Evolutionary conservation across 35 echinoderm and acorn worm species (phyloP), one percentile per base, ranked within the genome.

Genomic region (Acanthaster planci): DNA sequence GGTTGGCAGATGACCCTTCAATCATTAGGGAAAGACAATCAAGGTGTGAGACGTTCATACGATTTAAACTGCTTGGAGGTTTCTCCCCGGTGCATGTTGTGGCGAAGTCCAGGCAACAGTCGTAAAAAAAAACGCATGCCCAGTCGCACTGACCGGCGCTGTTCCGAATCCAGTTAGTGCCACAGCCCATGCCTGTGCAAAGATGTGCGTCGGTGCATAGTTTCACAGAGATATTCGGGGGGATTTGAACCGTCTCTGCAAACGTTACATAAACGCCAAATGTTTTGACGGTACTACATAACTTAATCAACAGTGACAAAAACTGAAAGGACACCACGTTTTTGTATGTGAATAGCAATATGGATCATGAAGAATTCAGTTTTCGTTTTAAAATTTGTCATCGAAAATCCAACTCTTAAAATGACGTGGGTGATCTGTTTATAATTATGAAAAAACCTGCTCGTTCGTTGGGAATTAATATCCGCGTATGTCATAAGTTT

Each of bases 31-130:
- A 38, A 16, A 79, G 9, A 17, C 37, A 39, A 7, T 79, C 42
- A 42, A 42, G n/a, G 21, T 51, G 21, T 29, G 51, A 30, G 7
- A 29, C n/a, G 10, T 1, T 0, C 12, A 81, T 7, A 34, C 27
- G 15, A 32, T 81, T 26, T 37, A 79, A 29, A 51, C 10, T 7
- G 53, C 16, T 6, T 10, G 6, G 26, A 15, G 23, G 15, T 8
- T 51, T 16, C 30, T 19, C 1, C 15, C 1, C n/a, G n/a, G 40
- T n/a, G 16, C 14, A 52, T 34, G 21, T 51, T 8, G 64, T 2
- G 30, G 64, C 29, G 32, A 52, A 56, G 44, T 81, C 79, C 40
- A 51, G 23, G n/a, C 79, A 81, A 52, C 79, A 81, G 79, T 81
- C 79, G 79, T 53, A 22, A 26, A 81, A 81, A 29, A 52, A 81